Conservation (phyloP, 92 coral and sea anemone genomes). For the Zoanthus sociatus region DNA sequence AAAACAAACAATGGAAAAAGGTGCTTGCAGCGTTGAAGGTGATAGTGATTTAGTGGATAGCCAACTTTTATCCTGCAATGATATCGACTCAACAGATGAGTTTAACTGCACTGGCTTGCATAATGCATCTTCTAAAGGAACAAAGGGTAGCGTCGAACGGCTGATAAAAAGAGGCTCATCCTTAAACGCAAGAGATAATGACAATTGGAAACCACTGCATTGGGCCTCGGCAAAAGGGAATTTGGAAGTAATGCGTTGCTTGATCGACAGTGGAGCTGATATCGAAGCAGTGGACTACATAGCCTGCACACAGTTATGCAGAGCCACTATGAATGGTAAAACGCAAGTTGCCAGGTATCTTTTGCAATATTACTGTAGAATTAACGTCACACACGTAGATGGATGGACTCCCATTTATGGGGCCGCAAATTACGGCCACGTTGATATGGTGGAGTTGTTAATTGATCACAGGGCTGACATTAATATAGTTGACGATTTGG, state of each 20-base stretch:
- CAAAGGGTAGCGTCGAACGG: background rate
- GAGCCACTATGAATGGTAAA: background rate
- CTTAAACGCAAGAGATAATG: background rate
- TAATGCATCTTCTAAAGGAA: background rate
- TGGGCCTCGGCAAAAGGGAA: background rate
- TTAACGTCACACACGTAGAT: background rate
- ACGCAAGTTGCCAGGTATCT: background rate
- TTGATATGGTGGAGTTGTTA: background rate
- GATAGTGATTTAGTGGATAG: too few species aligned
- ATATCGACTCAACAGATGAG: background rate
- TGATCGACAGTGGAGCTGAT: constrained; percentile 14
- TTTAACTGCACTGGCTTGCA: background rate
- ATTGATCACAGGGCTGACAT: background rate
- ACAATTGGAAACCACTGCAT: constrained; percentile 1
- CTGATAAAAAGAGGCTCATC: background rate
- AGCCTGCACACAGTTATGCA: background rate
- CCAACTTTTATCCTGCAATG: too few species aligned
- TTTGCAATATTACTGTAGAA: background rate
- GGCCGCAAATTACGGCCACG: background rate
- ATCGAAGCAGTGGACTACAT: constrained; percentile 2
- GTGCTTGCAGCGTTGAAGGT: too few species aligned
- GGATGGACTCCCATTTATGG: constrained; percentile 13
- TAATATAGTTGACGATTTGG: background rate
- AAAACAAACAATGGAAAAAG: too few species aligned
- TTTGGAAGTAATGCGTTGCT: constrained; percentile 2